A percentile compares a stretch with the other conserved stretches of the same genome.
Evolutionary conservation across 2,113 vertebrate species (phyloP).

Genomic region (Vombatus ursinus): DNA sequence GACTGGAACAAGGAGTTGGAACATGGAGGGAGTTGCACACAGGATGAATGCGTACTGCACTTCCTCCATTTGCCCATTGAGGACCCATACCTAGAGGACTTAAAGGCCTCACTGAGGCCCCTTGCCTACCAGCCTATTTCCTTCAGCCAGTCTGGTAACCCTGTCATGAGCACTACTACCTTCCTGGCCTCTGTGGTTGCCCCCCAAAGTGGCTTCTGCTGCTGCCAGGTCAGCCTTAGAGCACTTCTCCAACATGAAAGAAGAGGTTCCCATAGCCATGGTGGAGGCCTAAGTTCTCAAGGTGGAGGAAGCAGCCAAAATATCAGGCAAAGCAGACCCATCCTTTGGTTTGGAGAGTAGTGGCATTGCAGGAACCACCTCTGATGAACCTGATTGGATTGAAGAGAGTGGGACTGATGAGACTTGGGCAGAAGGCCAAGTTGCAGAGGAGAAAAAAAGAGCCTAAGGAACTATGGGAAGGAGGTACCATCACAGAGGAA

Average conservation of each 20-base stretch:
- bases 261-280: constrained; percentile 96
- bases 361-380: constrained; percentile 94
- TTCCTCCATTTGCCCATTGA: constrained; percentile 96
- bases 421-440: constrained; percentile 87
- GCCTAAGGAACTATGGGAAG: constrained; percentile 92
- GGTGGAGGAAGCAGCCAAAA: constrained; percentile 96
- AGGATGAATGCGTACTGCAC: constrained; percentile 97
- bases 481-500: constrained; percentile 81
- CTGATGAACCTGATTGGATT: constrained; percentile 92
- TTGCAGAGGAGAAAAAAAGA: constrained; percentile 94
- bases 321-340: constrained; percentile 94
- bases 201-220: constrained; percentile 94
- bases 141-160: constrained; percentile 97
- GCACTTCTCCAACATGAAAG: constrained; percentile 99
- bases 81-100: constrained; percentile 95
- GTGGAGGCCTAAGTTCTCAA: constrained; percentile 97
- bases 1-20: constrained; percentile 99
- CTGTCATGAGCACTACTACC: constrained; percentile 97
- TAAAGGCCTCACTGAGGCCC: constrained; percentile 90
- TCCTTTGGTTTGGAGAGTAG: constrained; percentile 97
- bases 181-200: constrained; percentile 97
- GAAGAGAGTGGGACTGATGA: constrained; percentile 92
- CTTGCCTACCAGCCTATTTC: constrained; percentile 94
- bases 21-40: constrained; percentile 95
- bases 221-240: constrained; percentile 96